Percentiles rank a stretch among this genome's conserved stretches.
These are phyloP conservation scores for Hormaphis cornu DNA, from an alignment of 1,140 invertebrate species.

Conservation along the genomic window DNA sequence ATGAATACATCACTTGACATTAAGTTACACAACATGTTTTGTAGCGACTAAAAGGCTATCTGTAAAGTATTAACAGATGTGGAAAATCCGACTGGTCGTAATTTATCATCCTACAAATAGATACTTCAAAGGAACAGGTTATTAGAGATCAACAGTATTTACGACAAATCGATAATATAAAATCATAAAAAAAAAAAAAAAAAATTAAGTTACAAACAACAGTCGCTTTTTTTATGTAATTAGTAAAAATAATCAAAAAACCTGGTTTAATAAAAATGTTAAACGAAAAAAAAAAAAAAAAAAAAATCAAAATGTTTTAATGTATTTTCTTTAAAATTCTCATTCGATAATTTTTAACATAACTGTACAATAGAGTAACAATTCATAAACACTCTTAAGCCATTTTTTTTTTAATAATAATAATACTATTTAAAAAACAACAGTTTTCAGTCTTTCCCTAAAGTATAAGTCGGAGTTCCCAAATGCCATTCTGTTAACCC, in stretches of 20 bases:
- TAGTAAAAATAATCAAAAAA: conserved; percentile 17
- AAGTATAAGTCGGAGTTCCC: conserved; percentile 23
- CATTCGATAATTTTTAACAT: background rate
- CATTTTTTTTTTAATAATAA: background rate
- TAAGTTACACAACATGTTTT: conserved; percentile 16
- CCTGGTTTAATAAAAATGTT: background rate
- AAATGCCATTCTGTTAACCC: conserved; percentile 16
- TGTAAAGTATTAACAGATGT: conserved; percentile 13
- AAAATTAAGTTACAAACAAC: conserved; percentile 18
- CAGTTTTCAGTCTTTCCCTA: conserved; percentile 24
- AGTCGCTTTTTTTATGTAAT: conserved; percentile 2
- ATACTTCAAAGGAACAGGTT: conserved; percentile 25
- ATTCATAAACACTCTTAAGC: conserved; percentile 1
- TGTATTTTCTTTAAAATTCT: background rate
- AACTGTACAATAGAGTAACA: conserved; percentile 13
- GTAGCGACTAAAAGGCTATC: conserved; percentile 2
- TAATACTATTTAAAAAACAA: conserved; percentile 15
- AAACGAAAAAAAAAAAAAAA: background rate
- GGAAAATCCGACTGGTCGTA: conserved; percentile 17
- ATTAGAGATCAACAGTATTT: conserved; percentile 22
- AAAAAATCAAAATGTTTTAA: no score
- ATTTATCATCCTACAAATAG: background rate
- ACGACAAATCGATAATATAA: conserved; percentile 12
- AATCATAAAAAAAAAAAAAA: conserved; percentile 2
- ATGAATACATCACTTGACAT: conserved; percentile 9